phyloP scores from a whole-genome alignment of 2,888 invertebrate species.

The Stenolophus ochropezus region DNA sequence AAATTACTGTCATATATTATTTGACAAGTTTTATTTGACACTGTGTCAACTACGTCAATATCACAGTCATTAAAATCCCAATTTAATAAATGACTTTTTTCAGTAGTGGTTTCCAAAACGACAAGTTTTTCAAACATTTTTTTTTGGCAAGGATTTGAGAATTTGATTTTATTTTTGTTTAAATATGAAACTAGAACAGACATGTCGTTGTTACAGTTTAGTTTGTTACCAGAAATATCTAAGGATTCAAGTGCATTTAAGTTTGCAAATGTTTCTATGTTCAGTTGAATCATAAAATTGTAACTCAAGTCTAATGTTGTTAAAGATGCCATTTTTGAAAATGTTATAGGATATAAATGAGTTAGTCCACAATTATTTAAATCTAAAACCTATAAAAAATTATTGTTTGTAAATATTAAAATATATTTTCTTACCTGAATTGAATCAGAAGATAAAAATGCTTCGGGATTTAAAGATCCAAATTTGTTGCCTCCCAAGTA shows the following conservation, averaged over 20 bases:
- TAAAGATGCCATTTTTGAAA: constrained; percentile 22
- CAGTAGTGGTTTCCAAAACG: background rate
- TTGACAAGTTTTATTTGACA: background rate
- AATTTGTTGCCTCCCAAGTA: constrained; percentile 42
- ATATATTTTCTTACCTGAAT: constrained; percentile 23
- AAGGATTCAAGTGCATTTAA: constrained; percentile 23
- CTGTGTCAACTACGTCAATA: background rate
- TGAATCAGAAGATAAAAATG: constrained; percentile 19
- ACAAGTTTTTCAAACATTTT: constrained; percentile 46
- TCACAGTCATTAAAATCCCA: constrained; percentile 23
- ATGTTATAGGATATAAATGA: constrained; percentile 28
- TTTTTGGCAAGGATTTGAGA: constrained; percentile 15
- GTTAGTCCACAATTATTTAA: constrained; percentile 30
- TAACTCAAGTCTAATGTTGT: constrained; percentile 8
- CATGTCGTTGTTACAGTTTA: constrained; percentile 32
- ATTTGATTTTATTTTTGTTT: constrained; percentile 5
- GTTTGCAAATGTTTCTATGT: background rate
- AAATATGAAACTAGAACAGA: background rate
- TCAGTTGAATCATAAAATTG: constrained; percentile 37
- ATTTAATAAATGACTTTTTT: background rate
- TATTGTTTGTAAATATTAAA: background rate
- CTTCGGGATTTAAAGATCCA: background rate
- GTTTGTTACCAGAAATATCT: constrained; percentile 10
- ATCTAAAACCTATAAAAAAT: constrained; percentile 16
- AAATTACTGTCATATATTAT: background rate